These are phyloP conservation scores for Acomys russatus DNA, from an alignment of 2,797 vertebrate species.

Conservation along the genomic window DNA sequence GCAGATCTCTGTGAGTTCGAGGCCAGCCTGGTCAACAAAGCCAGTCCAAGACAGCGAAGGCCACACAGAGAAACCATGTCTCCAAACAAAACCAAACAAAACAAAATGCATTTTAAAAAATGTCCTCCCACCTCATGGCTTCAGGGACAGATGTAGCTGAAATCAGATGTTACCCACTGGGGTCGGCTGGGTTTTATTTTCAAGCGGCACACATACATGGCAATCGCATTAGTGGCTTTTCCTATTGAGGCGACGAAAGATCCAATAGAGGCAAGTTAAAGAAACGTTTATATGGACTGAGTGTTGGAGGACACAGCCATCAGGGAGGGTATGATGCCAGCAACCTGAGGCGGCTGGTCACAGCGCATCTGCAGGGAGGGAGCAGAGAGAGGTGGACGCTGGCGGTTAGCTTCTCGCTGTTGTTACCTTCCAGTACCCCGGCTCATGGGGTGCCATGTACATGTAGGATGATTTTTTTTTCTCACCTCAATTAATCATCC, in stretches of 20 bases:
- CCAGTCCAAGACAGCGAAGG: no score
- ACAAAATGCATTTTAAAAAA: accelerated
- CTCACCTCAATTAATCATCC: no score
- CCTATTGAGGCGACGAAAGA: no score
- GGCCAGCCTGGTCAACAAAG: no score
- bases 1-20: no score
- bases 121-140: not conserved
- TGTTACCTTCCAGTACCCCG: no score
- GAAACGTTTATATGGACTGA: not conserved
- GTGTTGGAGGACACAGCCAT: not conserved
- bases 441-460: not conserved
- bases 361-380: not conserved
- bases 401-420: not conserved
- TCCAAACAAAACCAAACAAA: no score
- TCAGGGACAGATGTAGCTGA: not conserved
- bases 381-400: not conserved
- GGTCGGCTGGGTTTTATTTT: not conserved
- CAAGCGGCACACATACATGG: not conserved
- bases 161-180: accelerated
- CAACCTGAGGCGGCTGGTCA: not conserved
- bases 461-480: not conserved
- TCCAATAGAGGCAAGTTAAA: not conserved
- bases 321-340: not conserved
- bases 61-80: no score
- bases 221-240: no score